These are phyloP conservation scores for Anhinga rufa DNA, from an alignment of 2,113 vertebrate species.

Conservation along the genomic window DNA sequence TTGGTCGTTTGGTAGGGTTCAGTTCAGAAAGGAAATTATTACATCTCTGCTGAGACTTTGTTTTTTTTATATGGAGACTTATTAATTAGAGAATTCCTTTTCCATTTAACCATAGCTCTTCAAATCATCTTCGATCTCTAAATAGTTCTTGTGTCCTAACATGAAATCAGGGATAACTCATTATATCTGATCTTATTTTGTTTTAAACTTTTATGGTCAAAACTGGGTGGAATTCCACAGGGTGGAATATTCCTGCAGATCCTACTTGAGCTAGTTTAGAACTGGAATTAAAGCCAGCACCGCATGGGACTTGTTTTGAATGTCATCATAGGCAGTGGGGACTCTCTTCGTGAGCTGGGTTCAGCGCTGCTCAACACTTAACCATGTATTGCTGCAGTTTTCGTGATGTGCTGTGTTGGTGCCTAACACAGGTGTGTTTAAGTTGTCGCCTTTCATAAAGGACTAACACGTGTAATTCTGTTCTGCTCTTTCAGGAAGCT, in stretches of 20 bases:
- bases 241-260: not conserved
- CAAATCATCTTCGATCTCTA: not conserved
- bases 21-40: not conserved
- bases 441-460: not conserved
- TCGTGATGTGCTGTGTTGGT: not conserved
- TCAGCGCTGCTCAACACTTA: not conserved
- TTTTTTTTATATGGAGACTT: not conserved
- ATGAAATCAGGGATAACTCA: not conserved
- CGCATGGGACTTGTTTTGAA: not conserved
- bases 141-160: not conserved
- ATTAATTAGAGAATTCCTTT: not conserved
- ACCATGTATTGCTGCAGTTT: not conserved
- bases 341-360: not conserved
- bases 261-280: not conserved
- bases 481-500: conserved; percentile 74
- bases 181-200: not conserved
- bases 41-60: not conserved
- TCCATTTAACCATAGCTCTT: not conserved
- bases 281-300: not conserved
- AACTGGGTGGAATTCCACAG: not conserved
- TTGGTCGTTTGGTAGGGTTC: not conserved
- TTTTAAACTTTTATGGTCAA: not conserved
- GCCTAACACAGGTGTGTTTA: not conserved
- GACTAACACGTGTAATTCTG: not conserved
- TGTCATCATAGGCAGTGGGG: not conserved